Evolutionary conservation across 2,888 invertebrate species (phyloP).

Genomic region (Pediacus dermestoides): DNA sequence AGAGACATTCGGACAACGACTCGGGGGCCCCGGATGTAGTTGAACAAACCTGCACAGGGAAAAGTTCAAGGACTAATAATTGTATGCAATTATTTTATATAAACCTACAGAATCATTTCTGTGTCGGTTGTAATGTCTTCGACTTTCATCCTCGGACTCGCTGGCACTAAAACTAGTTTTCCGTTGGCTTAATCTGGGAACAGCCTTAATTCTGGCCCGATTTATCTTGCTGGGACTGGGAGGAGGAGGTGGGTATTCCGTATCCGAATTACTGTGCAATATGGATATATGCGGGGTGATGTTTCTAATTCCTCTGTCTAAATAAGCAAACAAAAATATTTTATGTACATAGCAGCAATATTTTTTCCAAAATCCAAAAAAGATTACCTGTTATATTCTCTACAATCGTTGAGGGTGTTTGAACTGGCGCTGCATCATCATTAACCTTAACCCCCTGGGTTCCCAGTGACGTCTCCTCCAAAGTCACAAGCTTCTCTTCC

Average conservation of each 20-base stretch:
- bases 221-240: constrained; percentile 59
- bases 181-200: constrained; percentile 64
- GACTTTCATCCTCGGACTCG: constrained; percentile 65
- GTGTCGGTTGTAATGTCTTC: constrained; percentile 40
- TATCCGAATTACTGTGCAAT: constrained; percentile 24
- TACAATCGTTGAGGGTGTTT: constrained; percentile 5
- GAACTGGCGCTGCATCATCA: neutral
- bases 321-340: no score
- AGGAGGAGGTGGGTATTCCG: constrained; percentile 48
- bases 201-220: constrained; percentile 64
- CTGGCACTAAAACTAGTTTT: constrained; percentile 59
- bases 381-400: constrained; percentile 8
- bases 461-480: neutral
- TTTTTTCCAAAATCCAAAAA: constrained; percentile 7
- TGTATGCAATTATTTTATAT: neutral
- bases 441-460: neutral
- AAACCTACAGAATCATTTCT: constrained; percentile 46
- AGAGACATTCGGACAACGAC: constrained; percentile 23
- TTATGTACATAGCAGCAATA: constrained; percentile 7
- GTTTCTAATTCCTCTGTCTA: constrained; percentile 17
- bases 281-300: constrained; percentile 3
- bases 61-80: constrained; percentile 3
- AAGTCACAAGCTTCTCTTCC: constrained; percentile 3
- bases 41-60: constrained; percentile 38
- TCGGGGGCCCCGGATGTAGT: constrained; percentile 34